Base-by-base conservation (phyloP, 2,797 vertebrate species). In the Lutjanus campechanus region DNA sequence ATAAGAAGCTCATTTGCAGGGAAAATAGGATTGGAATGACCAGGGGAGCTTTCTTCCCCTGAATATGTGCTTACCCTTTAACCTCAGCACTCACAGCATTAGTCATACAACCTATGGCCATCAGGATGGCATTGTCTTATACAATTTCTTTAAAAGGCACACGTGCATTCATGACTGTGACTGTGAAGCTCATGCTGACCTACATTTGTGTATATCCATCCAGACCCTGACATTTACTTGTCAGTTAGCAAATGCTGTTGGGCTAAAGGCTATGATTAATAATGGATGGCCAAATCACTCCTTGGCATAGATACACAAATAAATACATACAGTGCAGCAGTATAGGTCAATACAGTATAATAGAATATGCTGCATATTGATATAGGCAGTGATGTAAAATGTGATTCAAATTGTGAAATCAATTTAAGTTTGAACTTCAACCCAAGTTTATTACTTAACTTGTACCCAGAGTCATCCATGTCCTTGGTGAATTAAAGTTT, bases 201-300 rank as follows among this genome's bases (percentile, higher is more conserved):
- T 90, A 83, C 29, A 79, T 85, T 40, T 84, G 64, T 60, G 36
- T 64, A 76, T 54, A 87, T 87, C 53, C 63, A 75, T 83, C 58
- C 64, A 51, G 65, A 64, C 46, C 3, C 10, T 70, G 75, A 67
- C 75, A 85, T 91, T 83, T 87, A 58, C 64, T 86, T 75, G 83
- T 84, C 78, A 81, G 77, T 77, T 73, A 43, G 65, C 13, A 81
- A 86, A 83, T 50, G 54, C 62, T 80, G 65, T 81, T 50, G 50
- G 76, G 77, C 79, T 79, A 84, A 84, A 81, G 66, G 85, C 65
- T 67, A 29, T 80, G 66, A 85, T 92, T 88, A 84, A 91, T 88
- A 84, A 88, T 89, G 68, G 56, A 80, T 77, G 64, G 41, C 15
- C 29, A 72, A 82, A 82, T 78, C 55, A 76, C 61, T 78, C 43